Base-by-base conservation (phyloP, 2,888 invertebrate genomes). In the Platycheirus rosarum region DNA sequence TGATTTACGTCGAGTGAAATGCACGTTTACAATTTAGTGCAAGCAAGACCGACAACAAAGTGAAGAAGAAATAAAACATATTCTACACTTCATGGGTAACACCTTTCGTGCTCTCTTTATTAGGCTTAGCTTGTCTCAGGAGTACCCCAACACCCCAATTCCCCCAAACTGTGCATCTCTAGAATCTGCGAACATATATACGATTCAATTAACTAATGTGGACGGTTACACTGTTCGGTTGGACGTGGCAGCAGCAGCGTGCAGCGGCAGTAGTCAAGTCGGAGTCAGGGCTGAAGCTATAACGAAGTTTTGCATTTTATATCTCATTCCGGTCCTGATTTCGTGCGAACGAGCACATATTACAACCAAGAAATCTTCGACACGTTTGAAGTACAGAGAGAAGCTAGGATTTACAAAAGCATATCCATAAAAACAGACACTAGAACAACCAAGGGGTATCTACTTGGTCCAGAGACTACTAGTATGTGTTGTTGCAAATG, bases 21-120 rank as follows among this genome's bases (percentile, higher is more conserved):
- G 82, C 82, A 82, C 82, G 82, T 82, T 82, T 82, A 82, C 82
- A 82, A 82, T 82, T 82, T 82, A 82, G 82, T 82, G 82, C 82
- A 82, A 82, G 77, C 77, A 71, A 66, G n/a, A 71, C 71, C 82
- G 71, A 77, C 82, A 82, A 73, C 82, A 77, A 77, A 77, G 77
- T 82, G 82, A 82, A 77, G 82, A 82, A 73, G 82, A 82, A 82
- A 82, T 82, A 82, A 82, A 82, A 82, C 82, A 82, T 82, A 77
- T 82, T 71, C 82, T 73, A 77, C 82, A 82, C 82, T 77, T 82
- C 82, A 82, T 77, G 71, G 82, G 77, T 82, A 82, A 82, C 82
- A 82, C 82, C 82, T 82, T 77, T 82, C 82, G 82, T 82, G 82
- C 82, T 82, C 82, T 82, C 82, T 82, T 82, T 82, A 82, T 82